Conservation (phyloP, 1,140 invertebrate genomes). For the Coelopa frigida region DNA sequence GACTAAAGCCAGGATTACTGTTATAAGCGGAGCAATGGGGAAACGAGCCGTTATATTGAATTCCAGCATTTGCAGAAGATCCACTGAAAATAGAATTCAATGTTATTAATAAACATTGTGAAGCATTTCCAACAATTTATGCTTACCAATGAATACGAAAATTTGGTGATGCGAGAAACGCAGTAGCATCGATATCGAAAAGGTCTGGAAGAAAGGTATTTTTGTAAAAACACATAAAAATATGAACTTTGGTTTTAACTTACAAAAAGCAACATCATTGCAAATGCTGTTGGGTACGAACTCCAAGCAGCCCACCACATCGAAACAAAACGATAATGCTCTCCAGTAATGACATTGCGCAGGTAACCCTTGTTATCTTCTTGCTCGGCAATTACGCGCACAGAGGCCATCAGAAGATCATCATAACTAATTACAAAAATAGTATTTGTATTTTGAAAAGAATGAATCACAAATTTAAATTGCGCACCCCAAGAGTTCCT, state of each 20-base stretch:
- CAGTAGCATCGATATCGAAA: conserved; percentile 95
- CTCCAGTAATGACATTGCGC: conserved; percentile 95
- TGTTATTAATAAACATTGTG: neutral
- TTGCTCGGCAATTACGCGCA: conserved; percentile 89
- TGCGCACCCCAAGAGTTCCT: conserved; percentile 74
- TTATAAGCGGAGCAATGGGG: conserved; percentile 90
- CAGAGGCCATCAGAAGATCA: conserved; percentile 92
- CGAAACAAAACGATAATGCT: conserved; percentile 96
- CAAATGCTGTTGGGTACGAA: conserved; percentile 87
- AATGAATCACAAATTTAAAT: neutral
- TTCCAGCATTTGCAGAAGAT: conserved; percentile 94
- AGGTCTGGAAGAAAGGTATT: too few relatives aligned
- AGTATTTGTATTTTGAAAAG: neutral
- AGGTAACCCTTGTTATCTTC: conserved; percentile 95
- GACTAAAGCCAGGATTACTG: conserved; percentile 93
- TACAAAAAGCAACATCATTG: conserved; percentile 98
- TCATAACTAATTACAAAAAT: conserved; percentile 58
- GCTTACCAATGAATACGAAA: conserved; percentile 94
- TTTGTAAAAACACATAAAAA: conserved; percentile 35
- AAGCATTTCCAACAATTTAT: neutral
- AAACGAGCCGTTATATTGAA: conserved; percentile 89
- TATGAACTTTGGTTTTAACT: conserved; percentile 49
- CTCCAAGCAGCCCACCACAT: conserved; percentile 94
- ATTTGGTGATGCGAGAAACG: conserved; percentile 99
- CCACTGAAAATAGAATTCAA: conserved; percentile 57